Percentiles rank a stretch among this genome's conserved stretches.
Conservation (phyloP, 2,888 invertebrate genomes). For the Oligia latruncula region DNA sequence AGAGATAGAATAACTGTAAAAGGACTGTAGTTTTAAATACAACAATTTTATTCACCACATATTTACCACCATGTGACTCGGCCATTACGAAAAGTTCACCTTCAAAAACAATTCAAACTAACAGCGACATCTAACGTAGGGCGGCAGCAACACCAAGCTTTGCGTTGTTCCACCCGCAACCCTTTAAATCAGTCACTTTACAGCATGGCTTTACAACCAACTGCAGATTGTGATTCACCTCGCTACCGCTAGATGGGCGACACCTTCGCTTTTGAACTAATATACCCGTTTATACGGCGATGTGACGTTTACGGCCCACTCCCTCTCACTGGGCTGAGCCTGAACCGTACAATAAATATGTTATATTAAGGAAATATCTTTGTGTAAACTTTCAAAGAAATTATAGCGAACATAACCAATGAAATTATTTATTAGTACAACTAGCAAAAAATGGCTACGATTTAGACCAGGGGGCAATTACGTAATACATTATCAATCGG, state of each 20-base stretch:
- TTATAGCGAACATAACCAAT: no score
- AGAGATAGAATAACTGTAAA: no score
- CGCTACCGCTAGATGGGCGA: constrained; percentile 26
- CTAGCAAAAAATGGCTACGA: no score
- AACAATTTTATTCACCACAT: background rate
- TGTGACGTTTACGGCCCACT: background rate
- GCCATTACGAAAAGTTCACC: fast-evolving
- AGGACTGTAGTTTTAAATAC: background rate
- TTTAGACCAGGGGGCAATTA: no score
- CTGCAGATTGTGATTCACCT: background rate
- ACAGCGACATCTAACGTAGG: constrained; percentile 40
- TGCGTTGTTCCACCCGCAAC: background rate
- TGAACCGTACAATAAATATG: no score
- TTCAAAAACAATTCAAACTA: background rate
- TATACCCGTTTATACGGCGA: background rate
- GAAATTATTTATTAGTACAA: no score
- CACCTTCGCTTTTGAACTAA: background rate
- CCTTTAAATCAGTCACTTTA: no score
- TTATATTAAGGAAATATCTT: background rate
- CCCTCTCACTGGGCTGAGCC: no score
- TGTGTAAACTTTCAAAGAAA: background rate
- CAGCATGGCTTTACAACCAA: background rate
- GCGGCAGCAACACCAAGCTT: background rate
- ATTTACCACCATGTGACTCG: no score
- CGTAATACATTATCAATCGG: no score